Base-by-base conservation (phyloP, 2,113 vertebrate species). In the Nycticebus coucang region DNA sequence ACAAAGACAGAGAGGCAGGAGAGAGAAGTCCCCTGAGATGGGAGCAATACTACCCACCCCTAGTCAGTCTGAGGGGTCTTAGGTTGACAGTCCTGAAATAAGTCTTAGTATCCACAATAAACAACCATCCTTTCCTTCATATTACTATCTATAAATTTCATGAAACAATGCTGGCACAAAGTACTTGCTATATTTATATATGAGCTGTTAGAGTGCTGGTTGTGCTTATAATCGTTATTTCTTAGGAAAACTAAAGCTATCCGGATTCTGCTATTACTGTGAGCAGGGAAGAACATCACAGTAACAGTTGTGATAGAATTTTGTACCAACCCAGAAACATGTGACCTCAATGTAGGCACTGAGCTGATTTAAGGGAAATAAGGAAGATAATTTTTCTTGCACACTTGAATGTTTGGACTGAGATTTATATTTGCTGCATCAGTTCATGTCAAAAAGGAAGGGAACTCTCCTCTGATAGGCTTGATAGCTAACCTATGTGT, bases 331-430 rank as follows among this genome's bases (percentile, higher is more conserved):
- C 2, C 10, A 30, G n/a, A 95, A 79, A 82, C 33, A 60, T 5
- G 53, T 45, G 59, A n/a, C 15, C n/a, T 83, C 75, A 66, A 53
- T 77, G 35, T 93, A 28, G 78, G 26, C 17, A 55, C 78, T 72
- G 59, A 74, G 9, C 78, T 83, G 69, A 84, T 81, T 91, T 96
- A 85, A 88, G 17, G 78, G 5, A 66, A 93, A 62, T 77, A 77
- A 35, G 33, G 2, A 41, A 55, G 41, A 17, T 50, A 5, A 60
- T 84, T 85, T 97, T 89, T 88, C 50, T 57, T 57, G 8, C 8
- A 83, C 69, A 83, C 13, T 80, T 90, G 57, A 87, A 89, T 35
- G 6, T 83, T 57, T 89, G 68, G 18, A 81, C 28, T 80, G 22
- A 96, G 22, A 91, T 78, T 91, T 91, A 81, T 41, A 68, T 71